Percentiles rank a stretch among this genome's conserved stretches.
These are phyloP conservation scores for Harpagoxenus sublaevis DNA, from an alignment of 2,888 invertebrate genomes.

Conservation along the genomic window DNA sequence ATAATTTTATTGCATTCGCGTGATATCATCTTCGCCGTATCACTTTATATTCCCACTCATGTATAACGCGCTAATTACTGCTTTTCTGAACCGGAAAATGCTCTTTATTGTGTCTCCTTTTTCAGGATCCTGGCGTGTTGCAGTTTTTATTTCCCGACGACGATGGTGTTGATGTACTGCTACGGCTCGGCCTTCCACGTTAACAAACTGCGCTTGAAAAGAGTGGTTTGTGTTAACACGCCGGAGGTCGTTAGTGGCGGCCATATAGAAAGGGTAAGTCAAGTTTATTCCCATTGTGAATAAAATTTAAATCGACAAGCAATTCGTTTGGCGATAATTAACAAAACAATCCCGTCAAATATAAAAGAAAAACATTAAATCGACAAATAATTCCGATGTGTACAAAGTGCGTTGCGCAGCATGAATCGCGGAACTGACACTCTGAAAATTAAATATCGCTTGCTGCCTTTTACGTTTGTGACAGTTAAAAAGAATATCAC, in stretches of 20 bases:
- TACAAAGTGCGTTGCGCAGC: background rate
- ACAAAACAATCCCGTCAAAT: background rate
- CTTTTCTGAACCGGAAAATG: constrained; percentile 30
- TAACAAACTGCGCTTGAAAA: constrained; percentile 92
- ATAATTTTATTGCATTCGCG: background rate
- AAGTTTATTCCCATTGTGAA: constrained; percentile 48
- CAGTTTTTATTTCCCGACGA: constrained; percentile 96
- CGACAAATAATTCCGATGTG: background rate
- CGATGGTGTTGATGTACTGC: constrained; percentile 97
- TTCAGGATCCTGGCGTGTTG: constrained; percentile 94
- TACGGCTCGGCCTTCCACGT: constrained; percentile 96
- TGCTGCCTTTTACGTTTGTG: background rate
- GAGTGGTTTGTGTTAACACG: constrained; percentile 86
- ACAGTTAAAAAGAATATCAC: constrained; percentile 5
- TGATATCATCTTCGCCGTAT: background rate
- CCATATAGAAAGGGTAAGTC: constrained; percentile 87
- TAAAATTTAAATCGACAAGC: background rate
- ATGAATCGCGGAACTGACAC: background rate
- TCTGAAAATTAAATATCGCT: constrained; percentile 5
- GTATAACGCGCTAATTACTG: constrained; percentile 23
- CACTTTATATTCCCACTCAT: background rate
- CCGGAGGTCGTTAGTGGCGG: constrained; percentile 87
- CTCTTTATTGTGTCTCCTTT: constrained; percentile 79
- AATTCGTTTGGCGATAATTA: background rate
- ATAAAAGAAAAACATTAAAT: background rate